A percentile compares a stretch with the other conserved stretches of the same genome.
phyloP scores from a whole-genome alignment of 2,797 vertebrate species.

The Gadopsis bispinosus region DNA sequence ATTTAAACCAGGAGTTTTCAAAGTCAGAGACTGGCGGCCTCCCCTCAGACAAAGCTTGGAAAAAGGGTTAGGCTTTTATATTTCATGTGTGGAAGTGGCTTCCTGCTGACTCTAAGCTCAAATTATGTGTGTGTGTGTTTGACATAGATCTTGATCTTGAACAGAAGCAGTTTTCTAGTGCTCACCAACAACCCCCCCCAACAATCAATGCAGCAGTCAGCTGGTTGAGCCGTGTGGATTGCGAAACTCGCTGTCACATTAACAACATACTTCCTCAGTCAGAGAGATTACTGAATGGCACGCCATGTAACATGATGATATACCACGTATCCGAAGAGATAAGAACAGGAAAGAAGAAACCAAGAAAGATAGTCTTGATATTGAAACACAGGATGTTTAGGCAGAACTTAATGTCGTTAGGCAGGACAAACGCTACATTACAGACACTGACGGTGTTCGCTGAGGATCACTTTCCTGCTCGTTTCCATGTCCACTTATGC shows the following conservation, averaged over 20 bases:
- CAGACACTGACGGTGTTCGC: neutral
- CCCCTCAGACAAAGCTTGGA: too few relatives aligned
- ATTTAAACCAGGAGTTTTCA: neutral
- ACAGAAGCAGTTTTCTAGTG: slow-evolving; percentile 33
- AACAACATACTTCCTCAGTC: slow-evolving; percentile 13
- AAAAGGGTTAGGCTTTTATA: neutral
- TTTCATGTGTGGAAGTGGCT: neutral
- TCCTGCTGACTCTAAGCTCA: slow-evolving; percentile 56
- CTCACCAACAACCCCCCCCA: neutral
- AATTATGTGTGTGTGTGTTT: slow-evolving; percentile 10
- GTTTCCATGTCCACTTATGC: slow-evolving; percentile 2
- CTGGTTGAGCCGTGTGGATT: slow-evolving; percentile 10
- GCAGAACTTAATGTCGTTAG: neutral
- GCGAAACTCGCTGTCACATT: slow-evolving; percentile 34
- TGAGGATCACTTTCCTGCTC: neutral
- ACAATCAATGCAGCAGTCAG: slow-evolving; percentile 22
- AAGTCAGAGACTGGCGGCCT: too few relatives aligned
- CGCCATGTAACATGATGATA: neutral
- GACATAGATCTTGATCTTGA: slow-evolving; percentile 25
- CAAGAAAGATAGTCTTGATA: neutral
- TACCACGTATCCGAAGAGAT: neutral
- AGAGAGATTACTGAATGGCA: neutral
- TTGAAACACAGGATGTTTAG: neutral
- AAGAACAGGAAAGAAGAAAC: neutral
- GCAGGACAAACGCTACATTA: neutral